Evolutionary conservation across 2,888 invertebrate genomes (phyloP).

Genomic region (Epirrita christyi): DNA sequence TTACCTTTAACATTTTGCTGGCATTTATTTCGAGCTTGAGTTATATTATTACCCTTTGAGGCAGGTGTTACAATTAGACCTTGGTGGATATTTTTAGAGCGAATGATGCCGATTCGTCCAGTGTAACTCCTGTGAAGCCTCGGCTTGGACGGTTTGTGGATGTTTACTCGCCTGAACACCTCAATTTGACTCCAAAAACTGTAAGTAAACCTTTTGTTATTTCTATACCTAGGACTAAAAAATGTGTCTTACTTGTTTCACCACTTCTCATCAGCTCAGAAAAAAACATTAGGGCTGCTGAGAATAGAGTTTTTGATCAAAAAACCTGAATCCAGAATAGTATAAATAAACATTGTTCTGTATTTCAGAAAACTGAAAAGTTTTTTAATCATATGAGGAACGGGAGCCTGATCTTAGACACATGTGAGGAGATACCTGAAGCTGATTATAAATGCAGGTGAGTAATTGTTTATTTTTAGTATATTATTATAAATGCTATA

Average conservation of each 20-base stretch:
- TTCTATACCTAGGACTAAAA: not conserved
- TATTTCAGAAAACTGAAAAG: conserved; percentile 57
- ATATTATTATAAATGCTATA: too few species aligned
- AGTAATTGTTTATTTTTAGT: conserved; percentile 10
- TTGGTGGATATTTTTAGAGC: conserved; percentile 50
- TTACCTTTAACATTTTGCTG: conserved; percentile 58
- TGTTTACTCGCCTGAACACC: conserved; percentile 79
- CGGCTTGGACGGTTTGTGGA: conserved; percentile 73
- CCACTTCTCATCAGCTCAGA: too few species aligned
- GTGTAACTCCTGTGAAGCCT: conserved; percentile 66
- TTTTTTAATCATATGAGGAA: conserved; percentile 53
- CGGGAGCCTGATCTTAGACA: conserved; percentile 60
- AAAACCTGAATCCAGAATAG: too few species aligned
- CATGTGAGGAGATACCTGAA: conserved; percentile 62
- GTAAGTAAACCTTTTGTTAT: conserved; percentile 59
- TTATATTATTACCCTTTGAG: conserved; percentile 33
- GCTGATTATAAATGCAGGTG: conserved; percentile 71
- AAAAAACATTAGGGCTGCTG: not conserved
- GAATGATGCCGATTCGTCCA: conserved; percentile 53
- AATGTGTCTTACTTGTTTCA: too few species aligned
- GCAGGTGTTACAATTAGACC: conserved; percentile 33
- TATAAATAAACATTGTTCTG: conserved; percentile 6
- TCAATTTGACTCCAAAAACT: conserved; percentile 73
- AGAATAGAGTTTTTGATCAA: too few species aligned
- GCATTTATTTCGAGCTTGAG: conserved; percentile 43